Base-by-base conservation (phyloP, 2,888 invertebrate species). In the Dorcus hopei region DNA sequence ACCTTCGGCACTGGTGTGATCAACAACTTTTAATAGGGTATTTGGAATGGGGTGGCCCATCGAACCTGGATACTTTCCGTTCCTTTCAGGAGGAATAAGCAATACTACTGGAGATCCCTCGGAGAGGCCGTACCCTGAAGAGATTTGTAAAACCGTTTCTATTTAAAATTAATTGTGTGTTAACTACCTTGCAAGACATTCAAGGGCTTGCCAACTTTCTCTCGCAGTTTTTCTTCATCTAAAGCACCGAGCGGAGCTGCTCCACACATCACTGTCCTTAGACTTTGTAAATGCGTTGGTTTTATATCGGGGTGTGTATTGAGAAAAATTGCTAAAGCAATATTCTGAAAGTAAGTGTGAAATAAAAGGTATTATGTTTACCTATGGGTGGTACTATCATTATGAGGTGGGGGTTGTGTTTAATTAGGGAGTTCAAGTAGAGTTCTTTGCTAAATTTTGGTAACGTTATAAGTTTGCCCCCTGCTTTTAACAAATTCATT, bases 341-440 rank as follows among this genome's bases (percentile, higher is more conserved):
- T 16, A 11, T 5, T 9, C 4, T 48, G 16, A 19, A 14, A 16
- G 7, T 47, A 14, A 16, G 7, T 47, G 23, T 19, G 9, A n/a
- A 23, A 6, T 45, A n/a, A 16, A n/a, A 3, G 48, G 48, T 38
- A 19, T 3, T 49, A 33, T 11, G 49, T 33, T 48, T 48, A 58
- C 57, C 57, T 88, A 95, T 84, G n/a, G 94, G 93, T 4, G 95
- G 94, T 7, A 93, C 94, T 3, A 89, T 74, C 65, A 88, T 88
- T 3, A 92, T 74, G 38, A 87, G 66, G 9, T 83, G 83, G 2
- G 82, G 82, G 67, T 86, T 84, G 66, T 90, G 80, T 14, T 85
- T 83, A 62, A 84, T 82, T 65, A 94, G 69, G 0, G 87, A 78
- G 33, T 86, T 83, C 33, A 93, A 77, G 63, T 87, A 90, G 16